Conservation (phyloP, 2,113 vertebrate genomes). For the Daubentonia madagascariensis region DNA sequence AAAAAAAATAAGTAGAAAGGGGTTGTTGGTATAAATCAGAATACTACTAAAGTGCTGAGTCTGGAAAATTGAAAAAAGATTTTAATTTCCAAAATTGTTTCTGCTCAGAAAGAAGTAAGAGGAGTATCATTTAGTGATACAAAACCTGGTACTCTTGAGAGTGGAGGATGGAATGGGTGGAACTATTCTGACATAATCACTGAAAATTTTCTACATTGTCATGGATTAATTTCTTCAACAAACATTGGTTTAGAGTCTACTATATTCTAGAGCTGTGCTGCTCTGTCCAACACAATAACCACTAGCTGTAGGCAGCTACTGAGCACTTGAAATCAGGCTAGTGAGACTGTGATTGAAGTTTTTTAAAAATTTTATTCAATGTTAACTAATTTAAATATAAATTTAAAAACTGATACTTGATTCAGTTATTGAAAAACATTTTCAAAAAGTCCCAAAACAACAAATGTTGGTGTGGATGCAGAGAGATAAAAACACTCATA, state of each 20-base stretch:
- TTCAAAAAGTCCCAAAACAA: too few relatives aligned
- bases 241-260: neutral
- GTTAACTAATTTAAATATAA: neutral
- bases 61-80: neutral
- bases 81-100: slow-evolving; percentile 14
- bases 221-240: neutral
- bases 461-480: too few relatives aligned
- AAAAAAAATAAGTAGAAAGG: neutral
- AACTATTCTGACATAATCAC: neutral
- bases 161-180: neutral
- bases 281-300: neutral
- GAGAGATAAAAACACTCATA: too few relatives aligned
- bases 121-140: neutral
- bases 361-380: neutral
- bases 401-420: neutral
- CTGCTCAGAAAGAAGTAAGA: neutral
- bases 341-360: neutral
- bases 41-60: neutral
- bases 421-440: neutral
- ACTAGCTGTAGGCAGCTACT: neutral
- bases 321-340: neutral
- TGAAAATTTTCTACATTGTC: neutral
- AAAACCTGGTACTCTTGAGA: neutral
- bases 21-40: neutral
- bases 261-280: neutral